Base-by-base conservation (phyloP, 2,888 invertebrate species). In the Brachyptera putata region DNA sequence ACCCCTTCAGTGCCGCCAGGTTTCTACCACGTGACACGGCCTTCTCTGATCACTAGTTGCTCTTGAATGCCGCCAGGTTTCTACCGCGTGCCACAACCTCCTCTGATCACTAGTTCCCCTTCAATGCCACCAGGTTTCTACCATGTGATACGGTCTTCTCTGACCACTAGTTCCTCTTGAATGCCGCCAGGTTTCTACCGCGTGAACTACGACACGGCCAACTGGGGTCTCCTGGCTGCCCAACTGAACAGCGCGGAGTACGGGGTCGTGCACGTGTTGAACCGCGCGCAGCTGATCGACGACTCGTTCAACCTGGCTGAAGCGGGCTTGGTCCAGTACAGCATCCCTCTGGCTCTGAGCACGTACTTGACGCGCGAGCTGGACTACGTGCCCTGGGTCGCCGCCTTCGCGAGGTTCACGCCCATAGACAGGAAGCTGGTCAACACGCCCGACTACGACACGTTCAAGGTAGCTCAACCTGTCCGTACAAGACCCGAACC, bases 251-350 rank as follows among this genome's bases (percentile, higher is more conserved):
- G 66, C 49, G 67, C 72, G 37, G 36, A 46, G 2, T 70, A 78
- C 0, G 66, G 70, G 1, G 72, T 78, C 1, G 80, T 84, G 50
- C 80, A 83, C 0, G 75, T 82, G 0, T 75, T 83, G 1, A 83
- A 84, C 30, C 79, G 85, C 57, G 86, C 86, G 0, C 88, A 89
- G 69, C 74, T 90, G 0, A 78, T 91, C 7, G 86, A 89, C 69
- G 90, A 91, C 69, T 82, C 86, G 0, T 82, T 85, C 70, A 83
- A 84, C 69, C 70, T 85, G 11, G 86, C 86, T 13, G 79, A 84
- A 68, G 77, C 79, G 0, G 80, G 79, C 0, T 73, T 77, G 43
- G 71, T 86, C 0, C 73, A 81, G 67, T 86, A 86, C 70, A 76
- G 75, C 48, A 74, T 80, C 3, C 83, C 86, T 0, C 76, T 89